These are phyloP conservation scores for Mnemiopsis leidyi DNA, from an alignment of 37 sponge, comb jelly and placozoan genomes.

Conservation along the genomic window DNA sequence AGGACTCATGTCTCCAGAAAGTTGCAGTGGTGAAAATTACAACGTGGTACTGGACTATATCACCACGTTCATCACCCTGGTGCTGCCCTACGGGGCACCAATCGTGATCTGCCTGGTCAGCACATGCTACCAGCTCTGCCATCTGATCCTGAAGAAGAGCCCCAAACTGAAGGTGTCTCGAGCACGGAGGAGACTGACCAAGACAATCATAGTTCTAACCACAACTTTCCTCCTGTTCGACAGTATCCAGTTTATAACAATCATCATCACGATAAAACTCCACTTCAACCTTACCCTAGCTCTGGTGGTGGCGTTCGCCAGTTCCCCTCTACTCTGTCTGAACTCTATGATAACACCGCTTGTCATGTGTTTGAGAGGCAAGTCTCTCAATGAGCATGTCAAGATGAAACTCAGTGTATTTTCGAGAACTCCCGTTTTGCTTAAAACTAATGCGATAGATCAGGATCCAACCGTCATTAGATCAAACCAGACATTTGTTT, in stretches of 20 bases:
- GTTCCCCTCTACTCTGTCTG: conserved; percentile 19
- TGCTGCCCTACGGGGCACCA: conserved; percentile 38
- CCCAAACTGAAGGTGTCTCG: not conserved
- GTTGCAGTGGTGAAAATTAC: not conserved
- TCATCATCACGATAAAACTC: not conserved
- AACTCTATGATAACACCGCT: conserved; percentile 19
- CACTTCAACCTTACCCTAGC: not conserved
- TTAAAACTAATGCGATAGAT: not conserved
- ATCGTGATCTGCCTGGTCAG: conserved; percentile 14
- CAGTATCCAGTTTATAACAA: not conserved
- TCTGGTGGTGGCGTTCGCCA: not conserved
- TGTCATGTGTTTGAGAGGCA: not conserved
- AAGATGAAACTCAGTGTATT: not conserved
- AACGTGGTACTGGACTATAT: not conserved
- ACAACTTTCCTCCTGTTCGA: not conserved
- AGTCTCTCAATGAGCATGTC: conserved; percentile 2
- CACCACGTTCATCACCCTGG: not conserved
- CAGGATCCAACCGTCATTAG: not conserved
- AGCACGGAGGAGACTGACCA: not conserved
- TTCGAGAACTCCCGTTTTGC: not conserved
- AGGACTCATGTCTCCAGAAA: not conserved
- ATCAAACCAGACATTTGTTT: not conserved
- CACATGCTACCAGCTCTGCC: not conserved
- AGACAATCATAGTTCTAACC: conserved; percentile 27
- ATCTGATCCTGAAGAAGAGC: not conserved